These are phyloP conservation scores for Cantharis flavilabris DNA, from an alignment of 2,888 invertebrate species.

Conservation along the genomic window DNA sequence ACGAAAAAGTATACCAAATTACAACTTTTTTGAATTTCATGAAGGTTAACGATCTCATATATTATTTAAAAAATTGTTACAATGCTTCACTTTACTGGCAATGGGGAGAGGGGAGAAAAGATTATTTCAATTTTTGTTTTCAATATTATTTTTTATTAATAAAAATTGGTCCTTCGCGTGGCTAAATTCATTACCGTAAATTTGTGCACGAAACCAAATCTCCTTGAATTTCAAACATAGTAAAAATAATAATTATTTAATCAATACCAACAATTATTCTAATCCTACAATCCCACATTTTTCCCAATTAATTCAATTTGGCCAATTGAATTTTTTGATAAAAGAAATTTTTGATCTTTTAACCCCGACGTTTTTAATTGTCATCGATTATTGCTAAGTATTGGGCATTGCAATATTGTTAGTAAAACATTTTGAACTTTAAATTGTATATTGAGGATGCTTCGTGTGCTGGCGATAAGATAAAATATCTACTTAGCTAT, in stretches of 20 bases:
- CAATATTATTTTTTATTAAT: neutral
- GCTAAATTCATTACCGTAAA: neutral
- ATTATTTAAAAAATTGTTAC: no score
- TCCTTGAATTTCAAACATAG: neutral
- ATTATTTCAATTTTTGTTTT: neutral
- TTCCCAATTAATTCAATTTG: neutral
- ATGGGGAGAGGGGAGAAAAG: no score
- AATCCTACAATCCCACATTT: neutral
- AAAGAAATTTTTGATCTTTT: neutral
- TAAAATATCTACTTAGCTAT: neutral
- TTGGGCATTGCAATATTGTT: neutral
- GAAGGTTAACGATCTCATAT: neutral
- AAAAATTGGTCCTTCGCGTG: neutral
- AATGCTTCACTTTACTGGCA: no score
- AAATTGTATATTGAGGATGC: neutral
- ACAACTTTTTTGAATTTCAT: neutral
- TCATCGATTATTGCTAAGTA: neutral
- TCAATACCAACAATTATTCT: neutral
- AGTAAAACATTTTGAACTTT: neutral
- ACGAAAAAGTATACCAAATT: neutral
- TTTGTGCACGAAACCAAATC: neutral
- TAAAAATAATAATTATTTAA: neutral
- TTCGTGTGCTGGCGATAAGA: neutral
- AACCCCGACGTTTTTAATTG: neutral
- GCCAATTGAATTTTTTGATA: neutral